Evolutionary conservation across 2,113 vertebrate species (phyloP).

Genomic region (Pavo muticus): DNA sequence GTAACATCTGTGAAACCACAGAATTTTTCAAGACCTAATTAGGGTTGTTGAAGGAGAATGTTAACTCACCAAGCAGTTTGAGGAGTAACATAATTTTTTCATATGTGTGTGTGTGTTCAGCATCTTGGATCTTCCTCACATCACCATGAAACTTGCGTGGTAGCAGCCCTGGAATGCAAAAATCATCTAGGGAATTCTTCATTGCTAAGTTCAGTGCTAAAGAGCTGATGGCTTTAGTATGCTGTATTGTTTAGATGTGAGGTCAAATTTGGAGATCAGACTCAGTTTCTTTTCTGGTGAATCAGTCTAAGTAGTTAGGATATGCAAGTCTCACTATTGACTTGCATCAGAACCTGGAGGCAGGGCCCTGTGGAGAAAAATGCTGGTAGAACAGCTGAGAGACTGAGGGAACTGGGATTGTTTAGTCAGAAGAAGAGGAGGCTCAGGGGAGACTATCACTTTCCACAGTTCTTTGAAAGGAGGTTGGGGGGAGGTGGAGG

Average conservation of each 20-base stretch:
- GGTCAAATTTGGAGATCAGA: constrained; percentile 17
- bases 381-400: too few relatives aligned
- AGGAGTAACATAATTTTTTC: constrained; percentile 45
- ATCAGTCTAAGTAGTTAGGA: not conserved
- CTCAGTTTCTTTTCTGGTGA: not conserved
- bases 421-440: too few relatives aligned
- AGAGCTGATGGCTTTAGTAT: constrained; percentile 54
- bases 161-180: constrained; percentile 70
- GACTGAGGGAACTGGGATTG: too few relatives aligned
- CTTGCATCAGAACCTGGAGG: not conserved
- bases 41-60: constrained; percentile 44
- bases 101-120: constrained; percentile 10
- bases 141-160: constrained; percentile 35
- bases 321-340: not conserved
- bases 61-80: constrained; percentile 53
- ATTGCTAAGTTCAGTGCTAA: constrained; percentile 44
- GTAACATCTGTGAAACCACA: constrained; percentile 28
- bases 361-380: not conserved
- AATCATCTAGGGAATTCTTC: constrained; percentile 67
- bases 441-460: too few relatives aligned
- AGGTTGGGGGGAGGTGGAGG: too few relatives aligned
- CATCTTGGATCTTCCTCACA: constrained; percentile 46
- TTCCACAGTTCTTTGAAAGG: too few relatives aligned
- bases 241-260: not conserved
- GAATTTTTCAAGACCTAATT: constrained; percentile 60